Evolutionary conservation across 1,140 invertebrate species (phyloP), one percentile per base, ranked within the genome.

Genomic region (Batillaria attramentaria): DNA sequence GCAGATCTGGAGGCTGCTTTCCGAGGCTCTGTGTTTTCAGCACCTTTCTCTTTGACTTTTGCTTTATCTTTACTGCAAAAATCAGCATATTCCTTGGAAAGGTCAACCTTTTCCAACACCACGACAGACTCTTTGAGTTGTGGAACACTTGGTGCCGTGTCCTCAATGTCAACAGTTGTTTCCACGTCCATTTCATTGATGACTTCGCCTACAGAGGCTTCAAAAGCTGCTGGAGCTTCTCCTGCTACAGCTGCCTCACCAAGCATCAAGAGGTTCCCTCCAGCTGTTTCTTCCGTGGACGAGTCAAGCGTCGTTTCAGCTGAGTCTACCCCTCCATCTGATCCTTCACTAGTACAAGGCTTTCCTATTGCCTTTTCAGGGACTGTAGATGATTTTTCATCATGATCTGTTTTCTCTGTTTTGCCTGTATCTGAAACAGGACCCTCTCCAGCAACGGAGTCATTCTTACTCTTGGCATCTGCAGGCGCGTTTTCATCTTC

Each of bases 101-200:
- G 31, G 37, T 74, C 46, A 33, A 74, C 33, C 39, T 77, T 77
- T 57, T 78, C 76, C 24, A 78, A 35, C 33, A 73, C 33, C 28
- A 62, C 60, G 20, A 68, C 54, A 54, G 70, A 33, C n/a, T 68
- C 54, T 69, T 68, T 72, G 2, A 68, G 54, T 24, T 54, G 66
- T 41, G 77, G n/a, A 39, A 37, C 54, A 20, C 28, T 41, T 50
- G 76, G 35, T n/a, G 46, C 60, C 10, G 16, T 35, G 28, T 54
- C 10, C n/a, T 66, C 41, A 28, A 60, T 62, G 18, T 74, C 73
- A 46, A 31, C 73, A 8, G 60, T 72, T 33, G n/a, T 60, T 31
- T 35, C 62, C 24, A 54, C 50, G 33, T 72, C 31, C 35, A 73
- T 31, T 46, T 76, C 46, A 39, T 46, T 39, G 28, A 75, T 50